Evolutionary conservation across 1,140 invertebrate genomes (phyloP), one percentile per base, ranked within the genome.

Genomic region (Lasioglossum baleicum): DNA sequence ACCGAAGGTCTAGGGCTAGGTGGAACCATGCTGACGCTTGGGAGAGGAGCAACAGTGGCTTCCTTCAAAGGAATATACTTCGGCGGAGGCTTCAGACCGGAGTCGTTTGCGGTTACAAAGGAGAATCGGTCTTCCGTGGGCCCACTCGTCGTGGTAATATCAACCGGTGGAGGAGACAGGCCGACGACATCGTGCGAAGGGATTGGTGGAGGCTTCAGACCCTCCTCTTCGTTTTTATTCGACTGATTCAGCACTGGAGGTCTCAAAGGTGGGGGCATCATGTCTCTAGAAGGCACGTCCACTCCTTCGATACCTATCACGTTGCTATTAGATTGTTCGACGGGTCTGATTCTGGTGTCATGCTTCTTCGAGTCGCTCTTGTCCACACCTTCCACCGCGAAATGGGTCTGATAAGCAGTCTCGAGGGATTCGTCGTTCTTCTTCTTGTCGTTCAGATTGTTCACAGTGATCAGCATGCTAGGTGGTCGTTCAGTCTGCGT

Each of bases 11-110:
- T 90, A 10, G 88, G 87, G 80, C 80, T 91, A 0, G 92, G 91
- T 63, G 92, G 92, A 0, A 91, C 87, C 91, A 93, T 93, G 22
- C 80, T 91, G 8, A 88, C 83, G 71, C 90, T 92, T 1, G 90
- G 91, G 17, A 83, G 48, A 40, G 88, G 88, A 72, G 88, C 88
- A 2, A 85, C 63, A 7, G 88, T 31, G 7, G 90, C 86, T 63
- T 93, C 91, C 69, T 92, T 89, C 17, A 91, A 40, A 11, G 91
- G 90, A 76, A 92, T 89, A 56, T 92, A 92, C 48, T 89, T 90
- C 2, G 90, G 82, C 2, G 92, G 91, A 42, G 91, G 91, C 61
- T 88, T 89, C 17, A 92, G 80, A 0, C 89, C 91, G 44, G 89
- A 87, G 44, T 92, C 88, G 20, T 89, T 85, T 0, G 81, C 40